Evolutionary conservation across 2,797 vertebrate genomes (phyloP).

Genomic region (Dipus sagitta): DNA sequence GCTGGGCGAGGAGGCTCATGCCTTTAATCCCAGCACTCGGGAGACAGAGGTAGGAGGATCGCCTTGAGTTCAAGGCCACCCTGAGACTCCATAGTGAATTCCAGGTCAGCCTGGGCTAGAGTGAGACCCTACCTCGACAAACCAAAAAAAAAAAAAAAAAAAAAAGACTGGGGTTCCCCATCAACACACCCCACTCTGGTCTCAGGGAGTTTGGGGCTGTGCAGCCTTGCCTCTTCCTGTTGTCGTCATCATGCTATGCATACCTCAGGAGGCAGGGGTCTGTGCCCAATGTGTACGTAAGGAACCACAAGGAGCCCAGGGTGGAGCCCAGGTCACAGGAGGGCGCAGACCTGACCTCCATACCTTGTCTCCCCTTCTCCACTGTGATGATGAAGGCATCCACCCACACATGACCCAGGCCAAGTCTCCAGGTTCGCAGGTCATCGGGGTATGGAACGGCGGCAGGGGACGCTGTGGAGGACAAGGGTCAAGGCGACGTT

Average conservation of each 20-base stretch:
- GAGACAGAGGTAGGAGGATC: too few species aligned
- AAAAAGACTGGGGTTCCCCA: too few species aligned
- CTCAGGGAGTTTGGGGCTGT: neutral
- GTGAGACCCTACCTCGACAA: too few species aligned
- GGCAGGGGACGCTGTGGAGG: neutral
- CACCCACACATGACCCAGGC: neutral
- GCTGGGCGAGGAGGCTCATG: too few species aligned
- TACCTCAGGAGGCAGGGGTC: neutral
- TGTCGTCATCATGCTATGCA: neutral
- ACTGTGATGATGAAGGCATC: neutral
- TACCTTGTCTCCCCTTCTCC: neutral
- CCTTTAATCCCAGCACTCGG: too few species aligned
- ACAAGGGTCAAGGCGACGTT: neutral
- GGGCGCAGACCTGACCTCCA: neutral
- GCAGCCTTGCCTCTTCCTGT: neutral
- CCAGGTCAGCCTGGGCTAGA: too few species aligned
- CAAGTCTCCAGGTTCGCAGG: neutral
- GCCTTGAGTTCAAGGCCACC: too few species aligned
- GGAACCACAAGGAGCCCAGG: neutral
- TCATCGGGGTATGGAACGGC: rapidly evolving
- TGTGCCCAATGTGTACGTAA: neutral
- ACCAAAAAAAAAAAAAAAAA: too few species aligned
- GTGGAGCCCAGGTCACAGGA: neutral
- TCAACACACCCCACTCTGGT: rapidly evolving
- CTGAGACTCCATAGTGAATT: too few species aligned